Conservation (phyloP, 2,797 vertebrate species). For the Phrynocephalus forsythii region DNA sequence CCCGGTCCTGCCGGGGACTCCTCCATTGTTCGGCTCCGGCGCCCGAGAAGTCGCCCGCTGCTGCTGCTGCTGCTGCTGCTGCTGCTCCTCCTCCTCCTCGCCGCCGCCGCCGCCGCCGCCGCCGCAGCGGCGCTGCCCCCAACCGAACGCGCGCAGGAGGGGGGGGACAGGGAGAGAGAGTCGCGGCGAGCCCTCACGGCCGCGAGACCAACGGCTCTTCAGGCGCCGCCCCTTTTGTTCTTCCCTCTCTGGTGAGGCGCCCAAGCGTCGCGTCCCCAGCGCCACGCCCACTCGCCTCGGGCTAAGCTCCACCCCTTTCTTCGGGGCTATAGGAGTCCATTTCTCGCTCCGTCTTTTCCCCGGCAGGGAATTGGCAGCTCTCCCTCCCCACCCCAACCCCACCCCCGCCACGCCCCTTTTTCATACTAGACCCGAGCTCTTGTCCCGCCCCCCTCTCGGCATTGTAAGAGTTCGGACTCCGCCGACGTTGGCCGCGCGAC, state of each 20-base stretch:
- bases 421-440: not conserved
- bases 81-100: not conserved
- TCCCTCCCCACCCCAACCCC: no score
- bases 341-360: no score
- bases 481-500: not conserved
- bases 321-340: fast-evolving
- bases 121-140: no score
- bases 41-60: no score
- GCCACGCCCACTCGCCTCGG: slow-evolving; percentile 28
- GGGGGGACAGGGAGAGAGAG: not conserved
- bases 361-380: no score
- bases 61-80: no score
- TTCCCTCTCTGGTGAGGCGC: not conserved
- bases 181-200: not conserved
- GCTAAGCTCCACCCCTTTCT: not conserved
- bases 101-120: no score
- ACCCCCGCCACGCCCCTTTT: not conserved
- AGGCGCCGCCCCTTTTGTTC: not conserved
- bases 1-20: slow-evolving; percentile 20
- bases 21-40: slow-evolving; percentile 31
- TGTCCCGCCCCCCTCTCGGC: not conserved
- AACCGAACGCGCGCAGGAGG: not conserved
- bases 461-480: not conserved
- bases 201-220: slow-evolving; percentile 5
- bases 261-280: not conserved